These are phyloP conservation scores for Spinus pinus DNA, from an alignment of 2,797 vertebrate genomes.

Conservation along the genomic window DNA sequence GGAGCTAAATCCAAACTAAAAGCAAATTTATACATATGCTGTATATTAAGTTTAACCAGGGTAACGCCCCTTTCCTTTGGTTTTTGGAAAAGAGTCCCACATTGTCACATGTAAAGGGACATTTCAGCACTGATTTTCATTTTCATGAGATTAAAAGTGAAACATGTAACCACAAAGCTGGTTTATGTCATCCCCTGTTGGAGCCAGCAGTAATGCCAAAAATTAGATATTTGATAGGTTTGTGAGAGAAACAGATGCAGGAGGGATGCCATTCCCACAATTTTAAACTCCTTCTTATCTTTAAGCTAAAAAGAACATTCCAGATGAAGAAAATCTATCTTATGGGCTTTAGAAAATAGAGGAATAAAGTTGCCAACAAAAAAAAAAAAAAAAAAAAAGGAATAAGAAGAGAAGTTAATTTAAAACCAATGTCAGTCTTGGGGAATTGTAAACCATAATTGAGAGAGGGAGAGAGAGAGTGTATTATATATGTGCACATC, in stretches of 20 bases:
- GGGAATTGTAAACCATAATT: slow-evolving; percentile 72
- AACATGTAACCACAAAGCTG: slow-evolving; percentile 88
- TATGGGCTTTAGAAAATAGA: slow-evolving; percentile 76
- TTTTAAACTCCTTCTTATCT: slow-evolving; percentile 88
- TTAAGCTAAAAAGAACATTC: slow-evolving; percentile 84
- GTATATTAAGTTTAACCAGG: slow-evolving; percentile 71
- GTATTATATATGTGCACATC: not conserved
- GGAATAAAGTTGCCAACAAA: slow-evolving; percentile 67
- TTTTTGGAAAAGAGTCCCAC: slow-evolving; percentile 75
- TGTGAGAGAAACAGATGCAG: slow-evolving; percentile 89
- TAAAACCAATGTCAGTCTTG: slow-evolving; percentile 77
- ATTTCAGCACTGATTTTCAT: slow-evolving; percentile 81
- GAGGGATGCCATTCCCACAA: slow-evolving; percentile 88
- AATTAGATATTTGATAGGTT: slow-evolving; percentile 91
- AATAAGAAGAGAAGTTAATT: slow-evolving; percentile 71
- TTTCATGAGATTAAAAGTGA: slow-evolving; percentile 85
- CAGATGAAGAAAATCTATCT: slow-evolving; percentile 80
- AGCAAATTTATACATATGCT: slow-evolving; percentile 75
- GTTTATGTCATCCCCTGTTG: slow-evolving; percentile 86
- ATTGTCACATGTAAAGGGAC: slow-evolving; percentile 80
- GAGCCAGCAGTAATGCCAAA: slow-evolving; percentile 85
- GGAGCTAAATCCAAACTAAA: slow-evolving; percentile 44
- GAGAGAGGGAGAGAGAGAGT: slow-evolving; percentile 41
- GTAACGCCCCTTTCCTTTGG: slow-evolving; percentile 73
- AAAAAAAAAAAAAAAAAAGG: not conserved